A percentile compares a stretch with the other conserved stretches of the same genome.
phyloP scores from a whole-genome alignment of 2,797 vertebrate species.

The Sebastes hubbsi region DNA sequence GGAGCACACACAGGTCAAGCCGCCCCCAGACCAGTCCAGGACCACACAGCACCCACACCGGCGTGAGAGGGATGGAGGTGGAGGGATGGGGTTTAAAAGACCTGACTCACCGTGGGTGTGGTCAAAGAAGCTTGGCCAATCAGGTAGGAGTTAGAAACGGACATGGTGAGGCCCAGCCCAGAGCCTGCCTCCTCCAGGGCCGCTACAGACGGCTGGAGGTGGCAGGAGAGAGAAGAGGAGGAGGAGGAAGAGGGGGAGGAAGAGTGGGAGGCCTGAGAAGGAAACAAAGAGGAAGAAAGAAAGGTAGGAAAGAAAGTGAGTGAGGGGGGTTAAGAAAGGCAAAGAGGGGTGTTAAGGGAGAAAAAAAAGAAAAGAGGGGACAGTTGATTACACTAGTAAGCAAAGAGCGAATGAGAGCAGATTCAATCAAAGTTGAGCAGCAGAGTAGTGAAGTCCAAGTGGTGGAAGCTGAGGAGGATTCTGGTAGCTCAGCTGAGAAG shows the following conservation, averaged over 20 bases:
- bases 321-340: constrained; percentile 24
- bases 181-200: constrained; percentile 91
- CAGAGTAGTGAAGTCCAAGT: constrained; percentile 31
- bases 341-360: constrained; percentile 46
- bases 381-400: constrained; percentile 67
- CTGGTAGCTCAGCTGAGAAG: constrained; percentile 11
- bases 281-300: no score
- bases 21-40: constrained; percentile 41
- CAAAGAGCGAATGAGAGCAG: constrained; percentile 63
- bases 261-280: constrained; percentile 88
- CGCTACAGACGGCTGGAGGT: constrained; percentile 94
- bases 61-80: constrained; percentile 19
- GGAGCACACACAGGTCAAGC: constrained; percentile 45
- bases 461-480: constrained; percentile 45
- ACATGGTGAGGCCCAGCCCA: constrained; percentile 95
- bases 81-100: neutral
- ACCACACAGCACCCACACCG: constrained; percentile 62
- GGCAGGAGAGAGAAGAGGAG: constrained; percentile 96
- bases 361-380: constrained; percentile 40
- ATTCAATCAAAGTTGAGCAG: constrained; percentile 65
- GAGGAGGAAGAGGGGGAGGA: constrained; percentile 91
- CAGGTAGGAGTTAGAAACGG: constrained; percentile 99
- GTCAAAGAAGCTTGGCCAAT: constrained; percentile 94
- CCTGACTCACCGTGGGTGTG: constrained; percentile 85
- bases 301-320: no score